Base-by-base conservation (phyloP, 2,113 vertebrate genomes). In the Oncorhynchus mykiss region DNA sequence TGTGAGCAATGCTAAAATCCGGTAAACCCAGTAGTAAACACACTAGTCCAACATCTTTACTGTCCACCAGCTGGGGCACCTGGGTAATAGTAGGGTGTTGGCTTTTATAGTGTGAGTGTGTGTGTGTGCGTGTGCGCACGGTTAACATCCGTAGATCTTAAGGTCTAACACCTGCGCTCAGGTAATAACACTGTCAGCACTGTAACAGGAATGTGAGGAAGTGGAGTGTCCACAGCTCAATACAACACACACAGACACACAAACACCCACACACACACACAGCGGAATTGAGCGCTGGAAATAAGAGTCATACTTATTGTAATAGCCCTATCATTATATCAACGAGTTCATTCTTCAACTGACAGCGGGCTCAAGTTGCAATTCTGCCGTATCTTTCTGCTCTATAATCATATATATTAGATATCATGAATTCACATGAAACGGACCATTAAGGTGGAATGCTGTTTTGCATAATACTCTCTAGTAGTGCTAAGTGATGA, bases 241-340 rank as follows among this genome's bases (percentile, higher is more conserved):
- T 62, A 62, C 51, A 62, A 62, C 25, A 67, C 66, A 67, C 66
- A 67, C 27, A 67, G 24, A 67, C 66, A 67, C 66, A 29, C 25
- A 31, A 1, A 29, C 66, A 31, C 65, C 3, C 25, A 31, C 14
- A 31, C 65, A 27, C 9, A 14, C 65, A 31, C 14, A 4, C 1
- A 29, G 25, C 4, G 16, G 16, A 16, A 64, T 64, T 25, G 59
- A n/a, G n/a, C 59, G n/a, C 59, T 62, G 59, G 20, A 62, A 9
- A 62, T 67, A 13, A 67, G 4, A 67, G 12, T 14, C 25, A 27
- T 66, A 16, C 22, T 24, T 22, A 62, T n/a, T n/a, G 24, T 67
- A 67, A 27, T 67, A 67, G 65, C n/a, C 25, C 65, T 67, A 27
- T 67, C 65, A 67, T 67, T 67, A 29, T 27, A 67, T 27, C 65